A percentile compares a stretch with the other conserved stretches of the same genome.
phyloP scores from a whole-genome alignment of 2,113 vertebrate genomes.

The Plecturocebus donacophilus region DNA sequence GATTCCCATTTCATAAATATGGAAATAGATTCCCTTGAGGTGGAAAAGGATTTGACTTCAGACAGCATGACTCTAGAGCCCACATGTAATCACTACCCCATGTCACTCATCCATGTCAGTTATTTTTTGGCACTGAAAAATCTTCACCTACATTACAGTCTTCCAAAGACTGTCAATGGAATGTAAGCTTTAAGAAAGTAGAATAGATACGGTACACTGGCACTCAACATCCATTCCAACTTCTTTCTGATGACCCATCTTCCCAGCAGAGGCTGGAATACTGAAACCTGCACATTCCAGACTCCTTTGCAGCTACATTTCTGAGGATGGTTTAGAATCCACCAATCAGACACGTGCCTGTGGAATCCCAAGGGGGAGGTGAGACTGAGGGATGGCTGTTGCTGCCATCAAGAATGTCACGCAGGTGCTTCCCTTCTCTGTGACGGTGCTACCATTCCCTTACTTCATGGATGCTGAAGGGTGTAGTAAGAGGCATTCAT shows the following conservation, averaged over 20 bases:
- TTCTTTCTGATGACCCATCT: background rate
- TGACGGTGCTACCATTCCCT: background rate
- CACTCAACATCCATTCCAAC: background rate
- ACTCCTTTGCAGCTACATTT: background rate
- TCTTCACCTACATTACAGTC: background rate
- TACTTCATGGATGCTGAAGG: background rate
- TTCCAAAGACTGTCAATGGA: background rate
- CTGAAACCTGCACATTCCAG: conserved; percentile 6
- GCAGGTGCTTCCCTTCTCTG: background rate
- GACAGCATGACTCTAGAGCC: background rate
- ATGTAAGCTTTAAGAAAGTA: background rate
- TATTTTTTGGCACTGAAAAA: background rate
- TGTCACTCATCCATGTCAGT: background rate
- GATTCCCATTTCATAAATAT: background rate
- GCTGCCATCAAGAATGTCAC: background rate
- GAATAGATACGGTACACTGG: background rate
- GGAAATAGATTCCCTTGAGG: background rate
- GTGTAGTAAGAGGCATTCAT: background rate
- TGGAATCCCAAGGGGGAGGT: background rate
- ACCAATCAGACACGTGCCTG: background rate
- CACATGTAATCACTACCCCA: background rate
- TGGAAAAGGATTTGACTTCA: background rate
- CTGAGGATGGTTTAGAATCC: background rate
- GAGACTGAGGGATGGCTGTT: background rate
- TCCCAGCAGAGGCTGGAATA: background rate